Base-by-base conservation (phyloP, 2,113 vertebrate genomes). In the Leiothrix lutea region DNA sequence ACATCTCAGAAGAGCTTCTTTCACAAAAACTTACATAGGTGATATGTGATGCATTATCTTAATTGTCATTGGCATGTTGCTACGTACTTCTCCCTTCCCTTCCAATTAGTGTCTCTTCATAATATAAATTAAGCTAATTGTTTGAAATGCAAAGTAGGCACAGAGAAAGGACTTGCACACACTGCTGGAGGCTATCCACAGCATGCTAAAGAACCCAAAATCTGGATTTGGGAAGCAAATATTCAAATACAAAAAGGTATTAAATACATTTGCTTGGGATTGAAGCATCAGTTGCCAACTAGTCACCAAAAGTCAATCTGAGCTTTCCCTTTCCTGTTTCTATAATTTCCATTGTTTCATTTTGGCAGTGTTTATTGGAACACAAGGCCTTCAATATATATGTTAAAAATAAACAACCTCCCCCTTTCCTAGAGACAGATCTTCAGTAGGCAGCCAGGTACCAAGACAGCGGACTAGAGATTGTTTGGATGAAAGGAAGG, bases 61-160 rank as follows among this genome's bases (percentile, higher is more conserved):
- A 80, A 91, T 45, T 83, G 48, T 48, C 40, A 93, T 3, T 77
- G 47, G 16, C 31, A 21, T 40, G 18, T 54, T 88, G 47, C 14
- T 90, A 44, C 4, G 1, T 64, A 61, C 12, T 24, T 92, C 72
- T 81, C 77, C 38, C 47, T 90, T 84, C 61, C 57, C 20, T 12
- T 65, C 8, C 40, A 94, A 51, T 88, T 88, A 86, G 24, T 45
- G n/a, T 57, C 31, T 88, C 38, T 80, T 88, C 44, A 40, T 64
- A 86, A 78, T 51, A 94, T 28, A 56, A 90, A 65, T 78, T 83
- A 73, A 84, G 36, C 9, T 75, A 91, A 91, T 72, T 87, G 36
- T 53, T 74, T 69, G 47, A 84, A 85, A 86, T 60, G 50, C 36
- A 79, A 79, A 90, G 72, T 18, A 40, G 35, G 22, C 28, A 58